Evolutionary conservation across 1,140 invertebrate species (phyloP).

Genomic region (Hestina assimilis): DNA sequence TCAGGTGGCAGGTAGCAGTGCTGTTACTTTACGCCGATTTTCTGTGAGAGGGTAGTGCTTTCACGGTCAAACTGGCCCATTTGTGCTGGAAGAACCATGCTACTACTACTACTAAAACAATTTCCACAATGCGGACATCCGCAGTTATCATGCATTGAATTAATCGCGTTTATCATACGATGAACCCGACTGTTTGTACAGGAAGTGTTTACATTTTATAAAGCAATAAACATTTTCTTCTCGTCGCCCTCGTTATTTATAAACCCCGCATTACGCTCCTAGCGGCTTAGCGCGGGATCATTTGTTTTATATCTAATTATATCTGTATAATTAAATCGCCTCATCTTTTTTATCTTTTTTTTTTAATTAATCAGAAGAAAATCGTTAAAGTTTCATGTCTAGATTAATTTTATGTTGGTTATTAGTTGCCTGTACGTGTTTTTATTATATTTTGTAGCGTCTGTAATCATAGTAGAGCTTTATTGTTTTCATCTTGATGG

Average conservation of each 20-base stretch:
- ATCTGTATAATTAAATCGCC: constrained; percentile 5
- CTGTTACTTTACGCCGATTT: too few species aligned
- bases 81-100: not conserved
- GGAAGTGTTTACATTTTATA: constrained; percentile 17
- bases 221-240: constrained; percentile 26
- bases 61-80: too few species aligned
- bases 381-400: too few species aligned
- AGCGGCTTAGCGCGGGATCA: constrained; percentile 8
- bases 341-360: not conserved
- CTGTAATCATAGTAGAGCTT: too few species aligned
- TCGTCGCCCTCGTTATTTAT: constrained; percentile 22
- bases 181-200: constrained; percentile 7
- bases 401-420: too few species aligned
- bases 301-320: constrained; percentile 23
- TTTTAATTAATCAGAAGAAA: not conserved
- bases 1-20: too few species aligned
- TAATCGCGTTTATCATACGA: constrained; percentile 20
- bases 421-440: too few species aligned
- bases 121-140: too few species aligned
- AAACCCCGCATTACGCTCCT: constrained; percentile 14
- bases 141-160: not conserved
- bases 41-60: too few species aligned
- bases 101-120: not conserved
- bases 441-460: too few species aligned
- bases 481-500: too few species aligned